Conservation (phyloP, 1,140 invertebrate genomes). For the Meloidogyne exigua region DNA sequence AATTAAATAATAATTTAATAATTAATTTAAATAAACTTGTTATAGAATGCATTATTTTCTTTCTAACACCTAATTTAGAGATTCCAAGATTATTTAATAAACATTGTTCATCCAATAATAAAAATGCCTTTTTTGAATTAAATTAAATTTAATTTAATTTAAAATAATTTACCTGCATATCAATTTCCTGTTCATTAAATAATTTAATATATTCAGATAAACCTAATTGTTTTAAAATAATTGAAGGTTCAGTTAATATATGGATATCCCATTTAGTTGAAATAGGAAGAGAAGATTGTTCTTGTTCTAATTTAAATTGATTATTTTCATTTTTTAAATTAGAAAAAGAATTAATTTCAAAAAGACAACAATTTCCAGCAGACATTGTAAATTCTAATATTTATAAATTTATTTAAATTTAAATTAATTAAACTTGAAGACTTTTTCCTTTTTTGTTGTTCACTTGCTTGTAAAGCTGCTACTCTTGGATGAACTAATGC, state of each 20-base stretch:
- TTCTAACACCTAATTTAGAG: slow-evolving; percentile 57
- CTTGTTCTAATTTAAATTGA: not conserved
- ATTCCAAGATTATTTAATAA: slow-evolving; percentile 58
- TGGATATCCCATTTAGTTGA: slow-evolving; percentile 56
- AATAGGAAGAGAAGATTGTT: slow-evolving; percentile 24
- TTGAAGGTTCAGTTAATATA: slow-evolving; percentile 50
- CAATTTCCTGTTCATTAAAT: slow-evolving; percentile 61
- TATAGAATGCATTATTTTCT: slow-evolving; percentile 62
- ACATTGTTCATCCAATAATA: slow-evolving; percentile 59
- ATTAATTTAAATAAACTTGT: slow-evolving; percentile 39
- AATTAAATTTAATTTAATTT: too few relatives aligned
- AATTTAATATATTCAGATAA: slow-evolving; percentile 56
- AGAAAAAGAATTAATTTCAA: not conserved
- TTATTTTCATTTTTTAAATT: not conserved
- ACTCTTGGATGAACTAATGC: slow-evolving; percentile 22
- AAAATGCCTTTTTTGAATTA: slow-evolving; percentile 40
- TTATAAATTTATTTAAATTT: not conserved
- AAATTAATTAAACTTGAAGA: not conserved
- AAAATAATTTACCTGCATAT: slow-evolving; percentile 47
- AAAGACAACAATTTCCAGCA: slow-evolving; percentile 7
- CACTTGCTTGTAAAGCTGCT: slow-evolving; percentile 18
- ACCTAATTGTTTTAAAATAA: slow-evolving; percentile 58
- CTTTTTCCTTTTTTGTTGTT: slow-evolving; percentile 8
- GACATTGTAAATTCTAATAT: slow-evolving; percentile 18
- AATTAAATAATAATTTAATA: not conserved